These are phyloP conservation scores for Ceratitis capitata DNA, from an alignment of 1,140 invertebrate genomes.

Conservation along the genomic window DNA sequence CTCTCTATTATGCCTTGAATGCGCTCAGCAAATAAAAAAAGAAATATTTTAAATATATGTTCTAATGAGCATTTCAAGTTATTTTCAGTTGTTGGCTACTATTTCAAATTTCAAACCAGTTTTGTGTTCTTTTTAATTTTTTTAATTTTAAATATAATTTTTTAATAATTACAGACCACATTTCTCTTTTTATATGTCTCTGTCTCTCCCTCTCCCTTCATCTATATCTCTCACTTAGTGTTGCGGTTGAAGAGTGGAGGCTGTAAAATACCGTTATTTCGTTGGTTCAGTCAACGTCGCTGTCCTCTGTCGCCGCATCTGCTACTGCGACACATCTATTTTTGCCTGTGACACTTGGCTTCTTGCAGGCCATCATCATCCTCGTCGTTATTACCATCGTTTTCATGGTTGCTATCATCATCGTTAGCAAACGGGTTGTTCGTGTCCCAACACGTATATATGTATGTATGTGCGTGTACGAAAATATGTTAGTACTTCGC, in stretches of 20 bases:
- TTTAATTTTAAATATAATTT: too few species aligned
- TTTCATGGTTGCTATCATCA: too few species aligned
- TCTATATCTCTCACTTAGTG: not conserved
- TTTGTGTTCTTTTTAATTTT: too few species aligned
- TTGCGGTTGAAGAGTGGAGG: not conserved
- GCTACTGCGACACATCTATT: not conserved
- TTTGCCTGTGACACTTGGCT: slow-evolving; percentile 21
- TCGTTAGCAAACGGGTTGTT: not conserved
- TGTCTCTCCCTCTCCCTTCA: not conserved
- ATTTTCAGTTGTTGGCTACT: too few species aligned
- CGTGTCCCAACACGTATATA: not conserved
- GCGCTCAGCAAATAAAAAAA: too few species aligned
- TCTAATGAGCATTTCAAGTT: not conserved
- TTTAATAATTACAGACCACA: too few species aligned
- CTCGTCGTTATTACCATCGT: not conserved
- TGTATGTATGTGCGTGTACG: not conserved
- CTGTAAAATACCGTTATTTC: slow-evolving; percentile 8
- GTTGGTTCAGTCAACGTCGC: too few species aligned
- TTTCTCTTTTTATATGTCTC: too few species aligned
- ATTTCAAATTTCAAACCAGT: too few species aligned
- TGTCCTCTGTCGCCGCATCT: not conserved
- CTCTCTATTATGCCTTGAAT: not conserved
- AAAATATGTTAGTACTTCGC: not conserved
- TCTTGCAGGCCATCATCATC: slow-evolving; percentile 24
- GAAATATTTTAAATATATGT: not conserved